A percentile compares a stretch with the other conserved stretches of the same genome.
phyloP scores from a whole-genome alignment of 2,888 invertebrate genomes.

The Pyralis farinalis region DNA sequence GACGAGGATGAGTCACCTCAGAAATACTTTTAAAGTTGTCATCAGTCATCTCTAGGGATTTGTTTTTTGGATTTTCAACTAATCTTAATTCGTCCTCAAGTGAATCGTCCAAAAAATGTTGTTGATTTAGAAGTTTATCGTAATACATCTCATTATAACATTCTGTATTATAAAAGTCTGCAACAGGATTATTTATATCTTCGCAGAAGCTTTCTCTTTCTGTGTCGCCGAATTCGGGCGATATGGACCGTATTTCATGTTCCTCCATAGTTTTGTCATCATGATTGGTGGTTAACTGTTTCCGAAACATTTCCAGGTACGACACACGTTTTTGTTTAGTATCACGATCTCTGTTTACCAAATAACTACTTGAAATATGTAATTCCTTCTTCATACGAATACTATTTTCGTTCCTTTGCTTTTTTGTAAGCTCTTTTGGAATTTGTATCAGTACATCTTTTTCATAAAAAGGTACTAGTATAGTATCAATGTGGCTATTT shows the following conservation, averaged over 20 bases:
- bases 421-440: constrained; percentile 45
- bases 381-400: constrained; percentile 30
- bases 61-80: constrained; percentile 28
- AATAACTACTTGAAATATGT: constrained; percentile 39
- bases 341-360: constrained; percentile 48
- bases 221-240: constrained; percentile 68
- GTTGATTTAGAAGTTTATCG: constrained; percentile 52
- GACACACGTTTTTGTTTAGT: constrained; percentile 37
- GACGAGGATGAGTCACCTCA: constrained; percentile 51
- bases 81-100: constrained; percentile 42
- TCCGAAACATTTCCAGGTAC: constrained; percentile 66
- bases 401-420: constrained; percentile 27
- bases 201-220: constrained; percentile 62
- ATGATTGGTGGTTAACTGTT: constrained; percentile 43
- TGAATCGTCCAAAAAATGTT: constrained; percentile 45
- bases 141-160: constrained; percentile 70
- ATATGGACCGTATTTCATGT: constrained; percentile 58
- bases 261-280: constrained; percentile 24
- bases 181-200: constrained; percentile 30
- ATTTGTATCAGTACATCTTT: constrained; percentile 69
- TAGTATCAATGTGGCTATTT: constrained; percentile 59
- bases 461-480: constrained; percentile 72
- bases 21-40: constrained; percentile 61
- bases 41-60: constrained; percentile 31
- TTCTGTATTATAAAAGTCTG: constrained; percentile 63